A percentile compares a stretch with the other conserved stretches of the same genome.
phyloP scores from a whole-genome alignment of 2,113 vertebrate species.

The Ptychochromis oligacanthus region DNA sequence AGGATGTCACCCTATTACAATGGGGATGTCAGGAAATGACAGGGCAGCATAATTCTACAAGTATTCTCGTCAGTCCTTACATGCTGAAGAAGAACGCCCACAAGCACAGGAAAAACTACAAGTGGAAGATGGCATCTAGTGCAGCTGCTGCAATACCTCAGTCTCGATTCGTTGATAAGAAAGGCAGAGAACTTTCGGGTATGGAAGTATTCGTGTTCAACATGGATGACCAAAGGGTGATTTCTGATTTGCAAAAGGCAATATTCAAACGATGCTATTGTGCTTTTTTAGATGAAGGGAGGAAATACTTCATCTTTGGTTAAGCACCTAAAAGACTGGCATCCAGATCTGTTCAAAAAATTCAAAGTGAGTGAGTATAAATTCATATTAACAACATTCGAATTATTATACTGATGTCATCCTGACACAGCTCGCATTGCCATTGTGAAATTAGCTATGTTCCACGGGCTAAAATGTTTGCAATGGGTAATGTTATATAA shows the following conservation, averaged over 20 bases:
- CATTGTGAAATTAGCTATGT: neutral
- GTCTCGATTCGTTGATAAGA: no score
- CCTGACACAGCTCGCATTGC: neutral
- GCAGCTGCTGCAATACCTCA: no score
- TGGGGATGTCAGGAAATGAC: neutral
- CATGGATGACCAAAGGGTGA: neutral
- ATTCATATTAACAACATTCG: neutral
- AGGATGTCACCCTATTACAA: accelerated
- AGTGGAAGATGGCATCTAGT: no score
- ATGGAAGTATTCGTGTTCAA: neutral
- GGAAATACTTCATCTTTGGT: neutral
- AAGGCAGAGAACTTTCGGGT: neutral
- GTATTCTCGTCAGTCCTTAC: no score
- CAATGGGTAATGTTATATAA: neutral
- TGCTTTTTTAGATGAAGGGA: neutral
- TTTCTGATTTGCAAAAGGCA: neutral
- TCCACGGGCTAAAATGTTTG: neutral
- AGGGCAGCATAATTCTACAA: no score
- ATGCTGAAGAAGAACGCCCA: no score
- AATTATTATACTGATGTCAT: neutral
- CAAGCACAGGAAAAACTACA: no score
- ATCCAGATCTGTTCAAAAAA: neutral
- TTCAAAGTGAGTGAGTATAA: neutral
- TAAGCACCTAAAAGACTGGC: neutral
- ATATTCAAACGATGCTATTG: accelerated